Base-by-base conservation (phyloP, 2,888 invertebrate species). In the Augiades crinisus region DNA sequence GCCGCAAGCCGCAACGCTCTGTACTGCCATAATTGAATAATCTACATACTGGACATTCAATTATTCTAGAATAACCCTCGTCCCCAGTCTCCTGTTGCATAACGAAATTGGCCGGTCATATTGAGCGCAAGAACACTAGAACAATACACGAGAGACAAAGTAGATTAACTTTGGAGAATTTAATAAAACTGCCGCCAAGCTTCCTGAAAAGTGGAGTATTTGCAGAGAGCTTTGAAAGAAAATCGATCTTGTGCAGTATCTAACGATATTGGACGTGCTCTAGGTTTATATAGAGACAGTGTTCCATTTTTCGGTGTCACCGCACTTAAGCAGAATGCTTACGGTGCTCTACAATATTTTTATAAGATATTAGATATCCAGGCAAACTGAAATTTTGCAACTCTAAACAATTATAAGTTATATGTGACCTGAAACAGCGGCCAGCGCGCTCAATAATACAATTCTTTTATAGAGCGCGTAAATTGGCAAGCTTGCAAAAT, bases 21-120 rank as follows among this genome's bases (percentile, higher is more conserved):
- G 13, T 36, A 17, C 30, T 8, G 30, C 44, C 60, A 63, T 69
- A 72, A 81, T 80, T 81, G 76, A 75, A 78, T 81, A 72, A 78
- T 72, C 74, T 70, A 71, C 64, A 61, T 60, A 67, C 68, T 72
- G 75, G 75, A 76, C 73, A 67, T 53, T 59, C 64, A 59, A 64
- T 67, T 64, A 61, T 64, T 55, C 65, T 57, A 58, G 61, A 60
- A 61, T 58, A 60, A 56, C 56, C 59, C 47, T 49, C 38, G 58
- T 56, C 57, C 59, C 60, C 63, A 16, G 44, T 30, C 44, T 45
- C 51, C 44, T 37, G 51, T 44, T 51, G 51, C 51, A 51, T 45
- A 50, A 50, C 43, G 34, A 50, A 43, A 50, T 43, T 43, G 50
- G 47, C 40, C 49, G 33, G 49, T 33, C 38, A 49, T 41, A 49